Conservation (phyloP, 2,113 vertebrate species). For the Tonatia bakeri region DNA sequence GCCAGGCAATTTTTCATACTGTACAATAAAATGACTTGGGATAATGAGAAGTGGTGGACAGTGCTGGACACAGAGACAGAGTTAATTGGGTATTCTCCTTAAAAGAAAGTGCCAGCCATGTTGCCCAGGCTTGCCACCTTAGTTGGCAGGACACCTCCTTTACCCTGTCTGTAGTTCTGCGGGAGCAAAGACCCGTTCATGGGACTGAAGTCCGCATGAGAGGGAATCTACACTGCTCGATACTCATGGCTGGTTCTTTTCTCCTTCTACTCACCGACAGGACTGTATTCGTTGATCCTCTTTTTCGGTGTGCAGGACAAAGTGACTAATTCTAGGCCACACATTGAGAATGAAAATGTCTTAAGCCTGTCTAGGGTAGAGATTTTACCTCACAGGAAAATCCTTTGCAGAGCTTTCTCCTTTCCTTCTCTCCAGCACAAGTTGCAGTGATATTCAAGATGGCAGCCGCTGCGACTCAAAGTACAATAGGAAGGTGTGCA, state of each 20-base stretch:
- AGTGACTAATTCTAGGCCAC: background rate
- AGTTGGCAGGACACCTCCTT: background rate
- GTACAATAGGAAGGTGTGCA: background rate
- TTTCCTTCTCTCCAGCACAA: background rate
- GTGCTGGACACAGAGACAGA: background rate
- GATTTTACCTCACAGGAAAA: background rate
- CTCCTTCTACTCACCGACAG: background rate
- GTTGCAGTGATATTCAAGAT: background rate
- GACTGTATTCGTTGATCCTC: background rate
- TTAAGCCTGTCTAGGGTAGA: background rate
- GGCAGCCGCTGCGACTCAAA: background rate
- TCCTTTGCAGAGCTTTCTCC: background rate
- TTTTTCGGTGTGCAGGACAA: background rate
- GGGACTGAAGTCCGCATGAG: background rate
- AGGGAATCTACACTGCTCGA: background rate
- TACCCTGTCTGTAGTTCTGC: background rate
- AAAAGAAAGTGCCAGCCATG: background rate
- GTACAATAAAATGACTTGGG: background rate
- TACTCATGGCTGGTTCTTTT: background rate
- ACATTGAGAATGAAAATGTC: background rate
- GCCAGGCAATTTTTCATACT: conserved; percentile 25
- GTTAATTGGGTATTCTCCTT: background rate
- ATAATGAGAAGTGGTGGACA: background rate
- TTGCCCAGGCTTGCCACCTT: background rate
- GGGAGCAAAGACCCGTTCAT: background rate